Evolutionary conservation across 2,888 invertebrate genomes (phyloP).

Genomic region (Drosophila vallismaia): DNA sequence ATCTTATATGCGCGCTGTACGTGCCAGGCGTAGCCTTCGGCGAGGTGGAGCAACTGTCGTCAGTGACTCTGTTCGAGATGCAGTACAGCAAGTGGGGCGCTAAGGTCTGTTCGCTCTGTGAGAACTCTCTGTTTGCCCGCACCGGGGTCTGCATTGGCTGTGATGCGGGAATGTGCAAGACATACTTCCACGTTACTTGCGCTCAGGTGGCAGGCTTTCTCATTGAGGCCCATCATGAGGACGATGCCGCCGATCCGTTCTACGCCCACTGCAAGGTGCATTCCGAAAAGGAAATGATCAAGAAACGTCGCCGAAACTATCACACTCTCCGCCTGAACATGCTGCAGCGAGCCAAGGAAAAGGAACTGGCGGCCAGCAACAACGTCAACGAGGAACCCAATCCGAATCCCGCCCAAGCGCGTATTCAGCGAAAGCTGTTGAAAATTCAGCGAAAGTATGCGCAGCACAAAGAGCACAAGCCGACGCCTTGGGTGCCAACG

Average conservation of each 20-base stretch:
- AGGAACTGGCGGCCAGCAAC: constrained; percentile 57
- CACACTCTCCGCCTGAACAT: constrained; percentile 92
- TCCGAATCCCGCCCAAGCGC: constrained; percentile 88
- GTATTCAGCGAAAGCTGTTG: constrained; percentile 91
- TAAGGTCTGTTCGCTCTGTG: constrained; percentile 95
- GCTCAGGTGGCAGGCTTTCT: constrained; percentile 96
- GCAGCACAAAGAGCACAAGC: constrained; percentile 89
- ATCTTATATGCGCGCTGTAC: constrained; percentile 98
- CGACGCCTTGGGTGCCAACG: constrained; percentile 96
- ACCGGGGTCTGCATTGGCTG: constrained; percentile 98
- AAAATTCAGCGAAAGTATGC: constrained; percentile 94
- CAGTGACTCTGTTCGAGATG: constrained; percentile 98
- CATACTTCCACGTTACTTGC: constrained; percentile 98
- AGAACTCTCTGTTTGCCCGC: constrained; percentile 92
- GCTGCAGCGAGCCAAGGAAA: constrained; percentile 86
- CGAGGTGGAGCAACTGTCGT: constrained; percentile 95
- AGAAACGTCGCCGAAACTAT: constrained; percentile 92
- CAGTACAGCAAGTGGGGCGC: constrained; percentile 98
- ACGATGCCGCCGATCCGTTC: constrained; percentile 97
- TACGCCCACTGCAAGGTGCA: constrained; percentile 98
- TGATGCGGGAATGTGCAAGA: constrained; percentile 99
- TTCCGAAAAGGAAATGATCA: constrained; percentile 94
- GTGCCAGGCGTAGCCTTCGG: constrained; percentile 98
- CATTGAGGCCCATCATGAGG: constrained; percentile 95
- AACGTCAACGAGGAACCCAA: constrained; percentile 59